phyloP scores from a whole-genome alignment of 2,888 invertebrate species.

The Smittia aterrima region DNA sequence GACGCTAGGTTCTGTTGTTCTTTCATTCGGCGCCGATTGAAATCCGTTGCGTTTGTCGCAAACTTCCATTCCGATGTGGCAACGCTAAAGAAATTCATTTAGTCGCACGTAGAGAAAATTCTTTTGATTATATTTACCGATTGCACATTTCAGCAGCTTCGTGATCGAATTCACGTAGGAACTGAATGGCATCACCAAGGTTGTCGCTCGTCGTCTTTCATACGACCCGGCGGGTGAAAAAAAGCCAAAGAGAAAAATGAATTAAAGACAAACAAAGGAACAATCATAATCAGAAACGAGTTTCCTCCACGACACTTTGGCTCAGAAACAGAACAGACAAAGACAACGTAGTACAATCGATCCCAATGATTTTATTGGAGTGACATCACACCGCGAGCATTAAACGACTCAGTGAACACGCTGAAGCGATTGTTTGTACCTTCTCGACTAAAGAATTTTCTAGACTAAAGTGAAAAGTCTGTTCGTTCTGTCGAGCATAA shows the following conservation, averaged over 20 bases:
- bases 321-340: not conserved
- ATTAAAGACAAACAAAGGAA: not conserved
- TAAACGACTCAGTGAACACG: not conserved
- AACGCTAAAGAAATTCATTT: slow-evolving; percentile 53
- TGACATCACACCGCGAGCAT: slow-evolving; percentile 14
- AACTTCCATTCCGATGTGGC: slow-evolving; percentile 73
- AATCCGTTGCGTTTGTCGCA: slow-evolving; percentile 73
- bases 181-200: slow-evolving; percentile 66
- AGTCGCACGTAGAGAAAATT: not conserved
- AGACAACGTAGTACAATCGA: not conserved
- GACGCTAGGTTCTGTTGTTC: slow-evolving; percentile 69
- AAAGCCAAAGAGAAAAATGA: not conserved
- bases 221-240: not conserved
- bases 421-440: not conserved
- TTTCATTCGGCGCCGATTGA: slow-evolving; percentile 67
- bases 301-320: not conserved
- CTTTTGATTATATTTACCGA: slow-evolving; percentile 50
- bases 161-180: slow-evolving; percentile 68
- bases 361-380: not conserved
- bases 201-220: slow-evolving; percentile 49
- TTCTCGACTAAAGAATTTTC: slow-evolving; percentile 4
- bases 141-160: slow-evolving; percentile 73
- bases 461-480: not conserved
- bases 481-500: not conserved
- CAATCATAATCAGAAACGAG: not conserved